phyloP scores from a whole-genome alignment of 1,140 invertebrate genomes.

The Psix sp. region DNA sequence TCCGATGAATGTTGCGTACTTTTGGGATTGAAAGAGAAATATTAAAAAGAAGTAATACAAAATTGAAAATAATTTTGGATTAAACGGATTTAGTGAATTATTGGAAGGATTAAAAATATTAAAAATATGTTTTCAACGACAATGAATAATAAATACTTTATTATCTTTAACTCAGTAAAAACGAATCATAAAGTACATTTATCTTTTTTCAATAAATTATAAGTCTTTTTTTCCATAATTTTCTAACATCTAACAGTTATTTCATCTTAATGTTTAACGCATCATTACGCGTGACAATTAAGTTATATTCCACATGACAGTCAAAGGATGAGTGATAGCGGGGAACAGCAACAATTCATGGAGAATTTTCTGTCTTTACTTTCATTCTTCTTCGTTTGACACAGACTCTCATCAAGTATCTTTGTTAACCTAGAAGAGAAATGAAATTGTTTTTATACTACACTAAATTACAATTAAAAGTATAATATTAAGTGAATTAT shows the following conservation, averaged over 20 bases:
- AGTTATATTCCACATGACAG: slow-evolving; percentile 46
- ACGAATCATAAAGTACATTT: slow-evolving; percentile 52
- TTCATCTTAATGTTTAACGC: slow-evolving; percentile 31
- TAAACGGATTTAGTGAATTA: background rate
- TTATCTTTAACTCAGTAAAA: slow-evolving; percentile 58
- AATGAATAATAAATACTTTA: slow-evolving; percentile 57
- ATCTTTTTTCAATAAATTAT: slow-evolving; percentile 38
- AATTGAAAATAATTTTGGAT: background rate
- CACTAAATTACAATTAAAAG: no score
- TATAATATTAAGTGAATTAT: no score
- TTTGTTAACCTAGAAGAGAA: slow-evolving; percentile 41
- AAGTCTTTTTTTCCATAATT: slow-evolving; percentile 40
- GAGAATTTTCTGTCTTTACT: slow-evolving; percentile 32
- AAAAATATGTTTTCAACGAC: slow-evolving; percentile 16
- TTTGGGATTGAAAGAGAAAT: no score
- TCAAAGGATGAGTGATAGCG: slow-evolving; percentile 40
- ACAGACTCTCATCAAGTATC: background rate
- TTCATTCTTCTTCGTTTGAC: slow-evolving; percentile 29
- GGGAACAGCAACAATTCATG: slow-evolving; percentile 45
- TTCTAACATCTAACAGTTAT: slow-evolving; percentile 55
- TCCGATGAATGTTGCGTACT: no score
- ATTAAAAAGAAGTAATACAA: no score
- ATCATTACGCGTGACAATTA: slow-evolving; percentile 26
- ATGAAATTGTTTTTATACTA: no score
- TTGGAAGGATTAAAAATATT: slow-evolving; percentile 3